Evolutionary conservation across 2,797 vertebrate species (phyloP), one percentile per base, ranked within the genome.

Genomic region (Chiloscyllium punctatum): DNA sequence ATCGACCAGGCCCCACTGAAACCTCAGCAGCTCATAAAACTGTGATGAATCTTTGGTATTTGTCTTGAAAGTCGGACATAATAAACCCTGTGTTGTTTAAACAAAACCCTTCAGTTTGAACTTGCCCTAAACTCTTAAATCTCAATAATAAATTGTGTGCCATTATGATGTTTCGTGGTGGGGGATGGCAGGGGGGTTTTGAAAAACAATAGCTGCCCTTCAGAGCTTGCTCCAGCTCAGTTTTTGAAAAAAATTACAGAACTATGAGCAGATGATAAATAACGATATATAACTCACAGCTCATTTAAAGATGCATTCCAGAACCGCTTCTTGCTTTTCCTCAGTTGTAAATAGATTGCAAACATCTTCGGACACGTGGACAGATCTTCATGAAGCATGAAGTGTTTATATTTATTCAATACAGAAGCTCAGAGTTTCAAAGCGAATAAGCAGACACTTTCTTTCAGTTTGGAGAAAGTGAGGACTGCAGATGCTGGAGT

Each of bases 1-100:
- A 77, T 77, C 71, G 95, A 72, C 48, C 94, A 95, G 94, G 51
- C 94, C 71, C 71, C 94, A 95, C 94, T 74, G 48, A 95, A 95
- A 77, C 4, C 37, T 95, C 71, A 27, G 69, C 94, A 95, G 94
- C 69, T 95, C 94, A 72, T 95, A 95, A 95, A 95, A 53, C 27
- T 42, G 27, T 95, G 69, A 95, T 30, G 71, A 95, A 77, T 95
- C 51, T 77, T n/a, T 69, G 21, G 30, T 15, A 77, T 95, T 30
- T n/a, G 94, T 51, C 69, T 95, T 1, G 69, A 42, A 74, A 51
- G 30, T 95, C 16, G 27, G 94, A 33, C 48, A 77, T 51, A 94
- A 51, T 72, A 53, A 74, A 42, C 13, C 48, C 77, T 57, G 74
- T 48, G 72, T 53, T 74, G 94, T 77, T 95, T 57, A 77, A 74